These are phyloP conservation scores for Clanis bilineata DNA, from an alignment of 2,888 invertebrate genomes.

Conservation along the genomic window DNA sequence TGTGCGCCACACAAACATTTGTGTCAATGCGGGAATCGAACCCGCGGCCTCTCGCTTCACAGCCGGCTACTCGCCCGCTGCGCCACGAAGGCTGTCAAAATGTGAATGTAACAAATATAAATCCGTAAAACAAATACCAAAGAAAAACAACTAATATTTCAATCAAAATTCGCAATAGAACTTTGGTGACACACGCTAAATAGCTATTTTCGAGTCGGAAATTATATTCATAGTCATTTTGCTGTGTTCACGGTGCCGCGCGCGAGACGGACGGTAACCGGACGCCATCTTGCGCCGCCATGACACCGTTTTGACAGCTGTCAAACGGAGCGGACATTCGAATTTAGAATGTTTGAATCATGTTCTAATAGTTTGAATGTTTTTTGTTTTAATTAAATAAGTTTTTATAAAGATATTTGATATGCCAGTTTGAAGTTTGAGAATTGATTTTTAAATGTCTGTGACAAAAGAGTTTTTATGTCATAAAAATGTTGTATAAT, in stretches of 20 bases:
- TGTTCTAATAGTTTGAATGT: constrained; percentile 22
- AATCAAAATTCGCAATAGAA: constrained; percentile 1
- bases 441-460: constrained; percentile 11
- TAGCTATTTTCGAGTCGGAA: constrained; percentile 70
- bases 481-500: not conserved
- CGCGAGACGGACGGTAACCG: constrained; percentile 73
- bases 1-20: too few species aligned
- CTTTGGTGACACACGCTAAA: constrained; percentile 23
- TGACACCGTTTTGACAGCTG: constrained; percentile 79
- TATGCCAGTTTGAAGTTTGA: not conserved
- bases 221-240: constrained; percentile 67
- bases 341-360: constrained; percentile 71
- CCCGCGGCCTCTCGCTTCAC: too few species aligned
- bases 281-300: constrained; percentile 73
- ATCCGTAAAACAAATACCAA: not conserved
- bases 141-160: not conserved
- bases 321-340: constrained; percentile 72
- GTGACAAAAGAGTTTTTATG: not conserved
- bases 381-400: constrained; percentile 10
- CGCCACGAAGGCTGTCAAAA: too few species aligned
- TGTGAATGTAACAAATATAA: not conserved
- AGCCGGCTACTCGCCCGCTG: too few species aligned
- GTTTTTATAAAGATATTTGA: constrained; percentile 15
- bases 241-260: constrained; percentile 61
- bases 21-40: too few species aligned